Conservation (phyloP, 2,113 vertebrate genomes). For the Caranx melampygus region DNA sequence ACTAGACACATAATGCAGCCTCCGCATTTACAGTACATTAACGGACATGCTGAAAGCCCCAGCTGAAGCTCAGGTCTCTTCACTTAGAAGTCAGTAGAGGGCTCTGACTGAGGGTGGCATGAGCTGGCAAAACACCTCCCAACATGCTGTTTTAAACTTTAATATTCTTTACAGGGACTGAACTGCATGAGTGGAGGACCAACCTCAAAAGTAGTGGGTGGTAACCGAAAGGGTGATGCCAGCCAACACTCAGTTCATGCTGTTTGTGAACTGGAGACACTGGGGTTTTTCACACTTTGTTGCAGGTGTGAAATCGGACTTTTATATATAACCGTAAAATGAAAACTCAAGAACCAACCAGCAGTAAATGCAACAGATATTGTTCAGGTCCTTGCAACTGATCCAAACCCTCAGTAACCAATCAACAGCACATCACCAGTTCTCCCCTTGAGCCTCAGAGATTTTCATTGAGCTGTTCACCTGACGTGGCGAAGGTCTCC, state of each 20-base stretch:
- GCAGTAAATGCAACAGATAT: not conserved
- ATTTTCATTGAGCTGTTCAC: not conserved
- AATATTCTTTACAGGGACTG: not conserved
- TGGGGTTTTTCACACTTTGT: not conserved
- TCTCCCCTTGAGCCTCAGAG: not conserved
- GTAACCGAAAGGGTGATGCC: no score
- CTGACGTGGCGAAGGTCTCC: not conserved
- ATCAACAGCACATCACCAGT: not conserved
- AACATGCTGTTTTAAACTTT: not conserved
- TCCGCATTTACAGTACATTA: constrained; percentile 58
- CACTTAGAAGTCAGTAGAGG: not conserved
- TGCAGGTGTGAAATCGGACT: not conserved
- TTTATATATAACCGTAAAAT: not conserved
- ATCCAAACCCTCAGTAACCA: not conserved
- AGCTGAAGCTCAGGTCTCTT: constrained; percentile 26
- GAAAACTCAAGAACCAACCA: not conserved
- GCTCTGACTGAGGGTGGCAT: not conserved
- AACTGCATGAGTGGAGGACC: not conserved
- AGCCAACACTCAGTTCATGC: not conserved
- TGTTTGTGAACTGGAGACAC: not conserved
- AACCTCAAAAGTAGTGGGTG: not conserved
- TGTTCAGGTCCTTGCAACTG: not conserved
- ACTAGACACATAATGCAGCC: constrained; percentile 44
- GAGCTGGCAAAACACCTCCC: not conserved
- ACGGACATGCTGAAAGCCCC: constrained; percentile 21